Percentiles rank a stretch among this genome's conserved stretches.
These are phyloP conservation scores for Clitarchus hookeri DNA, from an alignment of 2,888 invertebrate species.

Conservation along the genomic window DNA sequence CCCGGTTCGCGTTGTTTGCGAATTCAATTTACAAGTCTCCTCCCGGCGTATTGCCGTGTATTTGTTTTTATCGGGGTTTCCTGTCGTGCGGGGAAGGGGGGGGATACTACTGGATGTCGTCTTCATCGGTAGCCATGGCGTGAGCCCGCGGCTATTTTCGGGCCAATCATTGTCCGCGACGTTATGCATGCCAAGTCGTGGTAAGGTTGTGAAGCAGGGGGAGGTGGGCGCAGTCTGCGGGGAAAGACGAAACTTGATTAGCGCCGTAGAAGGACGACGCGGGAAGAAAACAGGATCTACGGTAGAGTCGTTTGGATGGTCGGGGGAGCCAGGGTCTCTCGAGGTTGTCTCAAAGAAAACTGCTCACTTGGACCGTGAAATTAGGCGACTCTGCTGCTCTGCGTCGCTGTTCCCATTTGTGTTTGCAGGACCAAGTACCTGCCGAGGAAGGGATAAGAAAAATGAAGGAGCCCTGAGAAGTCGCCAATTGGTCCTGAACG, in stretches of 20 bases:
- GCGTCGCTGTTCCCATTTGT: background rate
- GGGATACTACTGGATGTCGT: background rate
- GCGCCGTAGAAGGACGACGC: background rate
- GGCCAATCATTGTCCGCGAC: background rate
- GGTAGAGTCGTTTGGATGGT: too few relatives aligned
- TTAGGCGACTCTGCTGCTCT: background rate
- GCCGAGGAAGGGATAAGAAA: background rate
- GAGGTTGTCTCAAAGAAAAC: background rate
- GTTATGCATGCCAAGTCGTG: background rate
- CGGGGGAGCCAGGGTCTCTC: background rate
- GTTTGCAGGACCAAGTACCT: background rate
- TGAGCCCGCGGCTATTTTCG: background rate
- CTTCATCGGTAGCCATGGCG: background rate
- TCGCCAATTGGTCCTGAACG: background rate
- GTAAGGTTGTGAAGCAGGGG: too few relatives aligned
- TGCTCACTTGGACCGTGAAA: background rate
- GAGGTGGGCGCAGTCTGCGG: background rate
- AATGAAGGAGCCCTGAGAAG: background rate
- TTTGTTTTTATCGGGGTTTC: background rate
- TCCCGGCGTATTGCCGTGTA: background rate
- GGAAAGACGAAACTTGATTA: background rate
- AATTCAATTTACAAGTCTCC: background rate
- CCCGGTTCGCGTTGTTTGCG: slow-evolving; percentile 7
- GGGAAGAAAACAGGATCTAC: too few relatives aligned
- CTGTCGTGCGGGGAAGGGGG: background rate